Conservation (phyloP, 2,888 invertebrate genomes). For the Dinocampus coccinellae region DNA sequence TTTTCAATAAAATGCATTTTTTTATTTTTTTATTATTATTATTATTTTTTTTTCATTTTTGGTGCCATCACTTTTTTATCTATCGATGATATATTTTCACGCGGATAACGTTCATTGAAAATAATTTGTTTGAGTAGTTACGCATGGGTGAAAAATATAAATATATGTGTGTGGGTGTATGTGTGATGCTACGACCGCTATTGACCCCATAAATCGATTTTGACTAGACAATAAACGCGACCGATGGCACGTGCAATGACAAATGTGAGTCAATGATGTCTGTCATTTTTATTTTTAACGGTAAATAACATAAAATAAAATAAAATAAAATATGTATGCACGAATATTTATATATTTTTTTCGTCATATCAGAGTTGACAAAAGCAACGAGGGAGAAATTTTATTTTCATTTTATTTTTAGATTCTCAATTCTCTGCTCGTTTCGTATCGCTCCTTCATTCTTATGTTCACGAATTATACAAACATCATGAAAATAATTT, state of each 20-base stretch:
- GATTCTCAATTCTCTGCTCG: slow-evolving; percentile 5
- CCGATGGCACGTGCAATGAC: slow-evolving; percentile 26
- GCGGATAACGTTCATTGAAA: background rate
- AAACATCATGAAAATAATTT: background rate
- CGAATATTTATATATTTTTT: background rate
- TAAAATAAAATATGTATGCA: background rate
- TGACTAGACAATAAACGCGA: slow-evolving; percentile 32
- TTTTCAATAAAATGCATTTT: too few species aligned
- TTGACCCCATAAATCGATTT: slow-evolving; percentile 34
- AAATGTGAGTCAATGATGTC: slow-evolving; percentile 27
- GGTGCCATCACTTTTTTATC: background rate
- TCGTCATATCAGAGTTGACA: background rate
- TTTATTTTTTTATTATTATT: background rate
- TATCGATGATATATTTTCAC: background rate
- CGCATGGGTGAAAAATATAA: background rate
- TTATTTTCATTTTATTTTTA: slow-evolving; percentile 16
- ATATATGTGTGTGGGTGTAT: background rate
- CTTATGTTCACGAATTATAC: background rate
- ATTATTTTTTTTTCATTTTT: too few species aligned
- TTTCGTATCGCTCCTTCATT: slow-evolving; percentile 9
- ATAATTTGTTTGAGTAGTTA: background rate
- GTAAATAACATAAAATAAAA: too few species aligned
- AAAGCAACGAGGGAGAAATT: background rate
- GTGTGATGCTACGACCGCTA: slow-evolving; percentile 15
- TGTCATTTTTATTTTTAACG: slow-evolving; percentile 19